A percentile compares a stretch with the other conserved stretches of the same genome.
Conservation (phyloP, 2,797 vertebrate species). For the Halcyon leucocephala region DNA sequence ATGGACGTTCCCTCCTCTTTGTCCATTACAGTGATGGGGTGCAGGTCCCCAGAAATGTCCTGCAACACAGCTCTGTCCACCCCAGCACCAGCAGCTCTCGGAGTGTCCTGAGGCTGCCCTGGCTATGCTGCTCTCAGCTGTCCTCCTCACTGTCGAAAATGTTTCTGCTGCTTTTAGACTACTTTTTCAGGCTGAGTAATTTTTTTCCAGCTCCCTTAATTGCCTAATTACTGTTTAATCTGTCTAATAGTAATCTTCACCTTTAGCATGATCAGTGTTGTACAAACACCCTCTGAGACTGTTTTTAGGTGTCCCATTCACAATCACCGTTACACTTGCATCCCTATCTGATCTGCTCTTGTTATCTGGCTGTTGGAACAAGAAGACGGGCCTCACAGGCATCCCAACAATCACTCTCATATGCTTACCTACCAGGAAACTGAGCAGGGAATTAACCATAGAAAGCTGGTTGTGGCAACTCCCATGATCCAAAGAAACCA, state of each 20-base stretch:
- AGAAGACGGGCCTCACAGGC: neutral
- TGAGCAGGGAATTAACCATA: neutral
- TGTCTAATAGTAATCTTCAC: neutral
- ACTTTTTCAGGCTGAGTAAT: neutral
- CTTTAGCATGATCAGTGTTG: neutral
- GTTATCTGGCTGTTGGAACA: neutral
- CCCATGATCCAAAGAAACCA: neutral
- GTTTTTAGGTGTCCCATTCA: neutral
- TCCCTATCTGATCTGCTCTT: neutral
- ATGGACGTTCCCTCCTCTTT: accelerated
- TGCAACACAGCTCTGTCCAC: neutral
- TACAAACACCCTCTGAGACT: accelerated
- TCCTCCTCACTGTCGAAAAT: neutral
- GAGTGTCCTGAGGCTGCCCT: neutral
- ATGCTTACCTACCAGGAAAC: neutral
- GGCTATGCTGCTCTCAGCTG: neutral
- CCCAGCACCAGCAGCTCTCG: neutral
- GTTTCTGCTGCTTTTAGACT: neutral
- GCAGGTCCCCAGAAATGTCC: neutral
- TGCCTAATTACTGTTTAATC: neutral
- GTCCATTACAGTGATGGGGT: neutral
- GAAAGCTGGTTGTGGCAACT: neutral
- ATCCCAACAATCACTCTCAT: neutral
- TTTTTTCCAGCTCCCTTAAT: neutral
- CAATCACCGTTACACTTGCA: neutral